These are phyloP conservation scores for Limnephilus auricula DNA, from an alignment of 2,888 invertebrate genomes.

Conservation along the genomic window DNA sequence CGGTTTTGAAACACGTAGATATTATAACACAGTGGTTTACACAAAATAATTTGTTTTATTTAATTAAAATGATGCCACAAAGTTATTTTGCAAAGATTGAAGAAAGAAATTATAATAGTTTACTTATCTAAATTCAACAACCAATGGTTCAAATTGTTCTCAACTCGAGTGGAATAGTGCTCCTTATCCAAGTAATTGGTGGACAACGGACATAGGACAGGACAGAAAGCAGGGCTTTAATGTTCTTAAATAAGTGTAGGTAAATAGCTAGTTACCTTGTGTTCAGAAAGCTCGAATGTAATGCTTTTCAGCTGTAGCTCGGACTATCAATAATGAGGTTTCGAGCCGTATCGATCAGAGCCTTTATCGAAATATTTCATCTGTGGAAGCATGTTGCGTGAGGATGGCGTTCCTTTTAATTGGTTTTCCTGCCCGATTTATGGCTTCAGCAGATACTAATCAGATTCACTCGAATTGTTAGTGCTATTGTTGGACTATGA, in stretches of 20 bases:
- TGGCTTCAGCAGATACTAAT: slow-evolving; percentile 47
- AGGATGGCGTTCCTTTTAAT: slow-evolving; percentile 64
- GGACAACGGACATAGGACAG: not conserved
- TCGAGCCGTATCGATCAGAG: slow-evolving; percentile 38
- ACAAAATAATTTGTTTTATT: no score
- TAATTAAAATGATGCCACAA: no score
- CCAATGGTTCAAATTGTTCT: not conserved
- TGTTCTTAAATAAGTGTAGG: not conserved
- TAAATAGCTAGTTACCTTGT: not conserved
- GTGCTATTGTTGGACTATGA: slow-evolving; percentile 16
- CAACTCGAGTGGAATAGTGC: not conserved
- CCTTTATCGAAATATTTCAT: slow-evolving; percentile 59
- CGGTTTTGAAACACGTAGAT: no score
- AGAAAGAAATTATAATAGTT: not conserved
- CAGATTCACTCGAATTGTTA: slow-evolving; percentile 35
- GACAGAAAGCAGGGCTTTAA: not conserved
- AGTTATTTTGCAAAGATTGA: no score
- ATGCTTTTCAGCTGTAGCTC: not conserved
- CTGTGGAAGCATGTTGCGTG: slow-evolving; percentile 60
- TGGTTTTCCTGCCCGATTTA: slow-evolving; percentile 61
- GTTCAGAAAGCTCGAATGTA: not conserved
- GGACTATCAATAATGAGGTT: slow-evolving; percentile 42
- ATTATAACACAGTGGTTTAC: no score
- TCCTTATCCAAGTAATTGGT: not conserved
- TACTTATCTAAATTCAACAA: not conserved